Base-by-base conservation (phyloP, 2,113 vertebrate genomes). In the Canis aureus region DNA sequence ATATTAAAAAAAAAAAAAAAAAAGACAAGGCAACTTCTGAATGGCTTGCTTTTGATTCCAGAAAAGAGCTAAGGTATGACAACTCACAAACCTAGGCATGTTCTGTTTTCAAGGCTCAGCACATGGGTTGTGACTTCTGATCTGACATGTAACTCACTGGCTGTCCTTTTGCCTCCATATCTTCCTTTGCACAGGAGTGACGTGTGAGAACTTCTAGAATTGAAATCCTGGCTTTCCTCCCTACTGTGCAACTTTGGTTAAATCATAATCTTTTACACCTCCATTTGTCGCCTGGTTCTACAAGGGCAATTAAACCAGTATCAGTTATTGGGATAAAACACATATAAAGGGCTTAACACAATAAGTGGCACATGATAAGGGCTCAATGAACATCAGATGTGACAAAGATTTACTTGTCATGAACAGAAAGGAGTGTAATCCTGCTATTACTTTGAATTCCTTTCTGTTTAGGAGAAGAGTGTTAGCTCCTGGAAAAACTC, bases 31-130 rank as follows among this genome's bases (percentile, higher is more conserved):
- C 6, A 80, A 74, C 22, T 62, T 67, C 49, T 79, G 43, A 17
- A 85, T 86, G 66, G 9, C 32, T 25, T 82, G 25, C 16, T 53
- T 25, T 43, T 27, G 38, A 76, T 15, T 51, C 3, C 43, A 55
- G 35, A 64, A 35, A 57, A 53, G 57, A 69, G 59, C 60, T 84
- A 11, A 20, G 53, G 67, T 5, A 29, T 5, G 29, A 60, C 13
- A n/a, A n/a, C 7, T 4, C 6, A 17, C 0, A 15, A 60, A 43
- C 29, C 17, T 51, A 43, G 86, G 49, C n/a, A 19, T 0, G 4
- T 11, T 66, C 43, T 78, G 22, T 55, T 69, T n/a, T 74, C 35
- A 13, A 0, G 23, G 76, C 49, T 94, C 38, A 83, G 79, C 2
- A 57, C 25, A 22, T 25, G 78, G 59, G 19, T 22, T n/a, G 9